These are phyloP conservation scores for Pogonomyrmex californicus DNA, from an alignment of 1,140 invertebrate genomes.

Conservation along the genomic window DNA sequence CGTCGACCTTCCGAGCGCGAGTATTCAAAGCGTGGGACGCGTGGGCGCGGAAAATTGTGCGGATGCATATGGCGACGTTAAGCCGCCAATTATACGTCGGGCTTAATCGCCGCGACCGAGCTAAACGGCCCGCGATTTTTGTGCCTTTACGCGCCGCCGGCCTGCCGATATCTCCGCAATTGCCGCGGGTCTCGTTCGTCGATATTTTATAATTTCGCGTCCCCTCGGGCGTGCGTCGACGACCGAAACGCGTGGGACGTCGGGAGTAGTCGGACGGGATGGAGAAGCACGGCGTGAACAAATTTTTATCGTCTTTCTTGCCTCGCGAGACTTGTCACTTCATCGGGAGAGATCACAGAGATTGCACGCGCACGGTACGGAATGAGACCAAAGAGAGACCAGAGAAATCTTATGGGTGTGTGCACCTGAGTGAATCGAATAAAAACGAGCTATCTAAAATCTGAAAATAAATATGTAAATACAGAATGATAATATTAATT, in stretches of 20 bases:
- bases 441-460: background rate
- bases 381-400: slow-evolving; percentile 6
- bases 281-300: background rate
- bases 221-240: slow-evolving; percentile 34
- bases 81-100: slow-evolving; percentile 66
- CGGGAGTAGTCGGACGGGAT: slow-evolving; percentile 34
- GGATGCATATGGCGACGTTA: slow-evolving; percentile 66
- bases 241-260: slow-evolving; percentile 18
- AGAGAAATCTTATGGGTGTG: background rate
- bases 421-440: background rate
- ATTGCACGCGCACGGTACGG: background rate
- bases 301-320: slow-evolving; percentile 40
- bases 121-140: slow-evolving; percentile 56
- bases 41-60: slow-evolving; percentile 66
- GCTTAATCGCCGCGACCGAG: slow-evolving; percentile 72
- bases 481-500: background rate
- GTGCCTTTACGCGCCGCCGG: slow-evolving; percentile 31
- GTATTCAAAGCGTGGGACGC: slow-evolving; percentile 35
- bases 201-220: slow-evolving; percentile 77
- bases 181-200: slow-evolving; percentile 54
- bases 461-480: background rate
- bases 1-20: slow-evolving; percentile 59
- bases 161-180: slow-evolving; percentile 77
- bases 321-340: slow-evolving; percentile 25
- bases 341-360: background rate